phyloP scores from a whole-genome alignment of 2,888 invertebrate genomes.

The Agonopterix arenella region DNA sequence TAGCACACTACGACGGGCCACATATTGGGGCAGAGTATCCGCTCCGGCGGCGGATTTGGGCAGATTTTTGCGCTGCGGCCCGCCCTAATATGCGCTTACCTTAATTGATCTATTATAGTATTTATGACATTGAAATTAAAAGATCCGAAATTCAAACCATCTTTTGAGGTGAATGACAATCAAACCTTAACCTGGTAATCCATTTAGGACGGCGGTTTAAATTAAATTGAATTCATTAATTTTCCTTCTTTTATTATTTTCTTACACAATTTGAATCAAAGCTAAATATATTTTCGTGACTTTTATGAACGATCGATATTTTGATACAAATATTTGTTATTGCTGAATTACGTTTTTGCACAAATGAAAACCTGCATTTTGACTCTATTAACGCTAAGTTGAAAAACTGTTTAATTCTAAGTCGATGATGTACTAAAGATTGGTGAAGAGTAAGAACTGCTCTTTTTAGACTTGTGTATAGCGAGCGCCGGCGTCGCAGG shows the following conservation, averaged over 20 bases:
- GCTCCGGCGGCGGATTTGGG: too few species aligned
- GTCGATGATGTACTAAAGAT: not conserved
- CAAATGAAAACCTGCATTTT: not conserved
- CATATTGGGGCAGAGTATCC: too few species aligned
- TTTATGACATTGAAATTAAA: too few species aligned
- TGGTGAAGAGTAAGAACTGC: not conserved
- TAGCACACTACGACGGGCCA: too few species aligned
- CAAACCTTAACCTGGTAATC: too few species aligned
- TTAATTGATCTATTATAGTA: too few species aligned
- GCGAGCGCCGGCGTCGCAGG: not conserved
- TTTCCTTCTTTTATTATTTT: not conserved
- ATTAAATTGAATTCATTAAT: constrained; percentile 1
- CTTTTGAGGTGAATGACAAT: too few species aligned
- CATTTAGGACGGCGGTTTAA: not conserved
- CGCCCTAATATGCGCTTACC: too few species aligned
- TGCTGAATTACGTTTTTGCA: not conserved
- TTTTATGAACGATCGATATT: constrained; percentile 27
- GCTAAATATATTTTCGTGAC: constrained; percentile 27
- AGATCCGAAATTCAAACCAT: too few species aligned
- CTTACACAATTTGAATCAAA: constrained; percentile 1
- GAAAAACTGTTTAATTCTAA: not conserved
- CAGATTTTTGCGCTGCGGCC: too few species aligned
- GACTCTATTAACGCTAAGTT: not conserved
- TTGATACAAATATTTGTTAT: constrained; percentile 24
- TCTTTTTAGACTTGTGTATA: not conserved